Percentiles rank a stretch among this genome's conserved stretches.
These are phyloP conservation scores for Drosophila ezoana DNA, from an alignment of 2,888 invertebrate species.

Conservation along the genomic window DNA sequence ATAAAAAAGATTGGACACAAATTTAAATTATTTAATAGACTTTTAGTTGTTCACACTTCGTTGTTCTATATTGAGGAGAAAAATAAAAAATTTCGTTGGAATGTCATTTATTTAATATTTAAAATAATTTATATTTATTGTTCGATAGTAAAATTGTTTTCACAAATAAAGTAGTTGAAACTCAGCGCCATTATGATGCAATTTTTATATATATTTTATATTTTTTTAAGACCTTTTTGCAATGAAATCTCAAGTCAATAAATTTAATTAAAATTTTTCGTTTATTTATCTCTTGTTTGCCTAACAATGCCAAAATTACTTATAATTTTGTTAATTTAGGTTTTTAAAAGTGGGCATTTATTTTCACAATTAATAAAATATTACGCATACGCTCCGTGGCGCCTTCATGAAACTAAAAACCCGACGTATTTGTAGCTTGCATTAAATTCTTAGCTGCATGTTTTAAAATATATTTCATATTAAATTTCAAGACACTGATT, in stretches of 20 bases:
- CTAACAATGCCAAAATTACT: too few species aligned
- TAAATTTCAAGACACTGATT: slow-evolving; percentile 2
- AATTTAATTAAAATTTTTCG: not conserved
- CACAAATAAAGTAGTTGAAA: too few species aligned
- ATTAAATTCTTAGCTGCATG: not conserved
- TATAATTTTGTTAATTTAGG: too few species aligned
- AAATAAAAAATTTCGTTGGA: too few species aligned
- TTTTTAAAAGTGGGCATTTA: not conserved
- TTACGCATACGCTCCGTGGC: slow-evolving; percentile 1
- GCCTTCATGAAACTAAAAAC: not conserved
- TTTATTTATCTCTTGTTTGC: too few species aligned
- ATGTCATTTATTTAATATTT: not conserved
- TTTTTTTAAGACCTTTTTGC: not conserved
- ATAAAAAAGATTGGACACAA: not conserved
- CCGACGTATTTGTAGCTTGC: not conserved
- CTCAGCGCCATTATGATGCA: too few species aligned
- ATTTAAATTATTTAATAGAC: not conserved
- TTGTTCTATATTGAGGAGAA: too few species aligned
- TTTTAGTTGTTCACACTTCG: too few species aligned
- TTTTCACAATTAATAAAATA: not conserved
- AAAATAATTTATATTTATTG: not conserved
- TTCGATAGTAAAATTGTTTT: too few species aligned
- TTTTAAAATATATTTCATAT: not conserved
- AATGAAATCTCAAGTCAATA: not conserved
- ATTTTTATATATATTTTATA: too few species aligned